phyloP scores from a whole-genome alignment of 2,113 vertebrate genomes.

The Gopherus flavomarginatus region DNA sequence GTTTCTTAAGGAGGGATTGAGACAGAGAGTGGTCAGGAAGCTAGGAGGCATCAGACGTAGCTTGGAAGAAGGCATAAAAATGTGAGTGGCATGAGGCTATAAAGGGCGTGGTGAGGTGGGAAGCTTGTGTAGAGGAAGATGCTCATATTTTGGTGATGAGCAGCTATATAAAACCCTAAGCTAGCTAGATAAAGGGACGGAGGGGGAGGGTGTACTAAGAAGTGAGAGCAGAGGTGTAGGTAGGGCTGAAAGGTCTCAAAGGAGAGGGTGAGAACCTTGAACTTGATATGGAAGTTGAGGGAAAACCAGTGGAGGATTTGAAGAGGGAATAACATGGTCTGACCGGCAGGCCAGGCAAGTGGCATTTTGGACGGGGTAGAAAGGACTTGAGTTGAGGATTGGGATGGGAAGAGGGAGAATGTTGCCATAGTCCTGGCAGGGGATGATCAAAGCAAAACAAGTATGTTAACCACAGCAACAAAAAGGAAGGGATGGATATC shows the following conservation, averaged over 20 bases:
- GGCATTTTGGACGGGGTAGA: not conserved
- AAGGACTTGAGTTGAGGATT: not conserved
- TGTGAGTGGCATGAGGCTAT: not conserved
- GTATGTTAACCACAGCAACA: not conserved
- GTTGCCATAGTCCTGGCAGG: not conserved
- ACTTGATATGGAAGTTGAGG: too few relatives aligned
- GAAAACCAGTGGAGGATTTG: not conserved
- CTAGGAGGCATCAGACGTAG: not conserved
- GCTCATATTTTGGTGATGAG: not conserved
- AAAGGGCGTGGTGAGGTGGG: not conserved
- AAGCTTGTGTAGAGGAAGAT: not conserved
- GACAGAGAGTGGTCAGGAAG: not conserved
- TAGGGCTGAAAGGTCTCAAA: not conserved
- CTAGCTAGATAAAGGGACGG: not conserved
- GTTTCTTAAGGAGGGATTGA: not conserved
- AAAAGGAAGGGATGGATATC: not conserved
- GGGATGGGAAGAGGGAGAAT: not conserved
- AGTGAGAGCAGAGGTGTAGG: not conserved
- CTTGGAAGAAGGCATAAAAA: not conserved
- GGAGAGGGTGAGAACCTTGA: not conserved
- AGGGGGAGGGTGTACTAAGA: not conserved
- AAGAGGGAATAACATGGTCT: not conserved
- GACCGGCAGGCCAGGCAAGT: not conserved
- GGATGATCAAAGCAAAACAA: not conserved
- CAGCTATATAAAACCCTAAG: not conserved